Base-by-base conservation (phyloP, 2,888 invertebrate species). In the Papilio gigon region DNA sequence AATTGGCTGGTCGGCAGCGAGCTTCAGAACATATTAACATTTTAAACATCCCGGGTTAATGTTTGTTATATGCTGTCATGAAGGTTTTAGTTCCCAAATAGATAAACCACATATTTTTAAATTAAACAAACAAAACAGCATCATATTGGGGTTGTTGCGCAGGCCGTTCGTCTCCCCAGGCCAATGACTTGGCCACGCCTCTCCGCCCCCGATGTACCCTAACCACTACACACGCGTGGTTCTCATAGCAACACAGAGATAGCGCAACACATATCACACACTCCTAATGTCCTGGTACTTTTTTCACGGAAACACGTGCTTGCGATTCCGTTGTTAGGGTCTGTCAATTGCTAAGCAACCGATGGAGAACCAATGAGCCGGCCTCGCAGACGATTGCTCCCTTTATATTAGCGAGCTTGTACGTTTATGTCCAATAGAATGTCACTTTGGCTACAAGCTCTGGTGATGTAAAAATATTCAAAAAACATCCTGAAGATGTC, bases 291-390 rank as follows among this genome's bases (percentile, higher is more conserved):
- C 53, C 53, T 56, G 9, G 53, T 56, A 56, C 53, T 30, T 17
- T 30, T 56, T n/a, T 30, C 30, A 56, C 30, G n/a, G 53, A 56
- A 56, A 56, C 30, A 56, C 53, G 53, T 56, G 53, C 27, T 56
- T 56, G 53, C 14, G 53, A 25, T 30, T n/a, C 53, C 30, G 30
- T 30, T 56, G 53, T 56, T 12, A 53, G n/a, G 14, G 25, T n/a
- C 6, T 30, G 25, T 50, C 20, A 22, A n/a, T 30, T 30, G 53
- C 30, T 30, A 30, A 56, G 53, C 53, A 53, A 53, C 53, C 27
- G 14, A 14, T n/a, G 27, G n/a, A 53, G n/a, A 53, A 50, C 25
- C 50, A 27, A 53, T 53, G 53, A n/a, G 27, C 11, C 6, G 14
- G n/a, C 27, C 8, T 6, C 5, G 27, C 27, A 50, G 27, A 14